These are phyloP conservation scores for Timandra comae DNA, from an alignment of 2,888 invertebrate genomes.

Conservation along the genomic window DNA sequence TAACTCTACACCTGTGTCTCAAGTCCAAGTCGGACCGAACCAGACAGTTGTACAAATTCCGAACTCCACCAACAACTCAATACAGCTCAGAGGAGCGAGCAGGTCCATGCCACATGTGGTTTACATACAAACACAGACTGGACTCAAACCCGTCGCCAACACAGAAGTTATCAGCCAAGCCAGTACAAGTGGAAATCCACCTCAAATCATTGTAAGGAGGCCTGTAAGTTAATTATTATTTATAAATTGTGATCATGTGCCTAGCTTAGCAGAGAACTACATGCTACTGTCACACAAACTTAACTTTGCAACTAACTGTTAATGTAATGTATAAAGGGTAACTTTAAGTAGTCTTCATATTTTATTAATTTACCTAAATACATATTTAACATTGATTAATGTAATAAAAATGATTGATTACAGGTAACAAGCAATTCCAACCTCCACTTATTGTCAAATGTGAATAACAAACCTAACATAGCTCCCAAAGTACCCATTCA, in stretches of 20 bases:
- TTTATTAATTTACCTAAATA: too few relatives aligned
- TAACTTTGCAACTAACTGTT: too few relatives aligned
- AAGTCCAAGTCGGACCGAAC: slow-evolving; percentile 57
- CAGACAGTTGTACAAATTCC: slow-evolving; percentile 59
- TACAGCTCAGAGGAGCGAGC: slow-evolving; percentile 53
- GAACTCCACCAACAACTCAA: slow-evolving; percentile 52
- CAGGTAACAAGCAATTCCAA: slow-evolving; percentile 65
- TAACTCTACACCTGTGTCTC: slow-evolving; percentile 47
- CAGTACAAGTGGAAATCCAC: slow-evolving; percentile 68
- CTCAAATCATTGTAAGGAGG: slow-evolving; percentile 70
- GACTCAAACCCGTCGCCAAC: slow-evolving; percentile 65
- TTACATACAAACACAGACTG: slow-evolving; percentile 76
- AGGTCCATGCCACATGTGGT: slow-evolving; percentile 75
- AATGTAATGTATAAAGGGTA: too few relatives aligned
- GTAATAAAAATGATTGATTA: slow-evolving; percentile 25
- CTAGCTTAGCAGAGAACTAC: too few relatives aligned
- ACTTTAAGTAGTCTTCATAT: too few relatives aligned
- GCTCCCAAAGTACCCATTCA: slow-evolving; percentile 51
- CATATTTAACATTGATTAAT: too few relatives aligned
- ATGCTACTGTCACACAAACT: too few relatives aligned
- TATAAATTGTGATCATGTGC: too few relatives aligned
- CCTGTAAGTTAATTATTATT: slow-evolving; percentile 60
- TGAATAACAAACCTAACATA: slow-evolving; percentile 58
- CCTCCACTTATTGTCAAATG: slow-evolving; percentile 63
- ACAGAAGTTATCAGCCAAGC: slow-evolving; percentile 68